phyloP scores from a whole-genome alignment of 2,113 vertebrate species.

The Vulpes ferrilata region DNA sequence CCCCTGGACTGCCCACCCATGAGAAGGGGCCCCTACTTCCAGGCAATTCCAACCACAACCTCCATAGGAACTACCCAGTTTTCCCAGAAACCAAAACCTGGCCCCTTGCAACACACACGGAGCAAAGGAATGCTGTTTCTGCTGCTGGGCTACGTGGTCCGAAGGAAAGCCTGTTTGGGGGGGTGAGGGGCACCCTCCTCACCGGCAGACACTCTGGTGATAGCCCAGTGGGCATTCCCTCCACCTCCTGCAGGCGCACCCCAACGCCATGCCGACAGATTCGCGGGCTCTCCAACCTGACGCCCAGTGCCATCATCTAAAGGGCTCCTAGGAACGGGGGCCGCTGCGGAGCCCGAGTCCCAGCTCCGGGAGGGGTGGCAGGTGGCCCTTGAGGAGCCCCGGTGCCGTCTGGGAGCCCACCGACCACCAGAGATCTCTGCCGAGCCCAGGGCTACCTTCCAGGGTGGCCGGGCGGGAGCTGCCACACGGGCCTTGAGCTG shows the following conservation, averaged over 20 bases:
- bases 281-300: rapidly evolving
- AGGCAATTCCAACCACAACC: neutral
- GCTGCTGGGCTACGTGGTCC: neutral
- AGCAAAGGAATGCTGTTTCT: neutral
- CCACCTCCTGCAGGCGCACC: too few species aligned
- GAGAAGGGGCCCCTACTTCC: neutral
- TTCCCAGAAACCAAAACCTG: neutral
- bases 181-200: too few species aligned
- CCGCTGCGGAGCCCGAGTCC: neutral
- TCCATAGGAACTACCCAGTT: neutral
- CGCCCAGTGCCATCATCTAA: neutral
- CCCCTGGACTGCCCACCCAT: neutral
- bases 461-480: neutral
- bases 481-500: rapidly evolving
- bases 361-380: neutral
- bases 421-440: neutral
- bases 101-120: neutral
- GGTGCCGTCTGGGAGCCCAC: neutral
- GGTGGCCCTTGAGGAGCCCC: neutral
- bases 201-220: neutral
- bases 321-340: neutral
- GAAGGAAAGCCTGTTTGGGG: neutral
- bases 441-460: neutral
- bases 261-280: rapidly evolving
- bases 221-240: too few species aligned